phyloP scores from a whole-genome alignment of 2,797 vertebrate species.

The Molossus alvarezi region DNA sequence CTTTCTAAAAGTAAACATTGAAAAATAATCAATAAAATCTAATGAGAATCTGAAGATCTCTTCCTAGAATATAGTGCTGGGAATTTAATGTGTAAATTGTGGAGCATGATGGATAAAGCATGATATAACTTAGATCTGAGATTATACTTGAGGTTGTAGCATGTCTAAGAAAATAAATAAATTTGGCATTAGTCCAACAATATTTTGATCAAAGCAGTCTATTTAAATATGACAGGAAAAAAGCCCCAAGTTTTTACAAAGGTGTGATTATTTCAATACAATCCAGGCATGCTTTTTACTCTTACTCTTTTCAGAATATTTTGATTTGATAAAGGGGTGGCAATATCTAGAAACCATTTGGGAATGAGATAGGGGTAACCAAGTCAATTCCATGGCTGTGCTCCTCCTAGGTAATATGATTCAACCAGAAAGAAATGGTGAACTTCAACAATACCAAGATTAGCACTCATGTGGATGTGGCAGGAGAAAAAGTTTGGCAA shows the following conservation, averaged over 20 bases:
- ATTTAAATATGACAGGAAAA: background rate
- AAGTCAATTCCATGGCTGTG: background rate
- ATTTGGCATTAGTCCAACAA: background rate
- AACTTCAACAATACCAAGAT: background rate
- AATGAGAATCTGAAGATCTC: background rate
- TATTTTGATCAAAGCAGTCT: slow-evolving; percentile 35
- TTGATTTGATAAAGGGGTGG: background rate
- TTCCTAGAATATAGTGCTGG: background rate
- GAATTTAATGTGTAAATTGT: background rate
- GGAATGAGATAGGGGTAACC: background rate
- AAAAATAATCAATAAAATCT: slow-evolving; percentile 12
- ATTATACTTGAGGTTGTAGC: background rate
- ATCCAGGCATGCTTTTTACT: background rate
- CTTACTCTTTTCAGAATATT: background rate
- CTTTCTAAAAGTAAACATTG: slow-evolving; percentile 17
- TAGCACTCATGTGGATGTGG: background rate
- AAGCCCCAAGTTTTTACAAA: background rate
- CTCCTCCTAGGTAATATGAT: background rate
- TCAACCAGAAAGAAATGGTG: background rate
- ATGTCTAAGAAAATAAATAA: background rate
- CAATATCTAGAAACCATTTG: background rate
- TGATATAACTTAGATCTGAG: background rate
- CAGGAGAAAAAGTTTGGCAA: background rate
- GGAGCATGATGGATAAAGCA: background rate
- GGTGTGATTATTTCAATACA: background rate